Conservation (phyloP, 1,140 invertebrate genomes). For the Plodia interpunctella region DNA sequence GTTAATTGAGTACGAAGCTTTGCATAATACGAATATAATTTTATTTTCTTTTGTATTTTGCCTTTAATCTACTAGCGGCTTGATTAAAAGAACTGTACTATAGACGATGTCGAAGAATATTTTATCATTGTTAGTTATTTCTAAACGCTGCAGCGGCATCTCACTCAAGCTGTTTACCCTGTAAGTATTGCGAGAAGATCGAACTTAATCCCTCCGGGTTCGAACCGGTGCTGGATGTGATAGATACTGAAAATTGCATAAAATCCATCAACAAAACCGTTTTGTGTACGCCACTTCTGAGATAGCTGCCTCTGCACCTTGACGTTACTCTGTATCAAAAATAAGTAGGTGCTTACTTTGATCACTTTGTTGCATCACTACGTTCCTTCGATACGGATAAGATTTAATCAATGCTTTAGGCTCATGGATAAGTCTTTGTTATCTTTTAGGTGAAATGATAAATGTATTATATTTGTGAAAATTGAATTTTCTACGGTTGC, state of each 20-base stretch:
- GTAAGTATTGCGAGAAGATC: slow-evolving; percentile 74
- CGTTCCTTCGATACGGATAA: slow-evolving; percentile 15
- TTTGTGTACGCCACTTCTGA: slow-evolving; percentile 34
- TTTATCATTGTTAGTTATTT: slow-evolving; percentile 21
- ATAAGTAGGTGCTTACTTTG: slow-evolving; percentile 1
- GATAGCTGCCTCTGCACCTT: slow-evolving; percentile 3
- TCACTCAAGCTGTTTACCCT: slow-evolving; percentile 60
- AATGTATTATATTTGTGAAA: too few species aligned
- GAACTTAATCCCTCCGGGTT: slow-evolving; percentile 68
- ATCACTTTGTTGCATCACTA: neutral
- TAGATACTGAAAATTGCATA: slow-evolving; percentile 77
- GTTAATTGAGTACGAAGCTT: neutral
- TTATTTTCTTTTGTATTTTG: too few species aligned
- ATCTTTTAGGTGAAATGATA: too few species aligned
- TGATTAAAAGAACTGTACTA: neutral
- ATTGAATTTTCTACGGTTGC: too few species aligned
- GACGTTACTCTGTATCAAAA: slow-evolving; percentile 16
- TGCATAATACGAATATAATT: too few species aligned
- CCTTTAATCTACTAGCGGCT: too few species aligned
- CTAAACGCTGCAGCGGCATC: slow-evolving; percentile 16
- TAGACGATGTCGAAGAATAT: neutral
- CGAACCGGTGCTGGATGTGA: slow-evolving; percentile 55
- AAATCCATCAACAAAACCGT: slow-evolving; percentile 71
- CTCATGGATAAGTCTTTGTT: too few species aligned
- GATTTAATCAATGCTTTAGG: neutral